These are phyloP conservation scores for Grus americana DNA, from an alignment of 2,113 vertebrate species.

Conservation along the genomic window DNA sequence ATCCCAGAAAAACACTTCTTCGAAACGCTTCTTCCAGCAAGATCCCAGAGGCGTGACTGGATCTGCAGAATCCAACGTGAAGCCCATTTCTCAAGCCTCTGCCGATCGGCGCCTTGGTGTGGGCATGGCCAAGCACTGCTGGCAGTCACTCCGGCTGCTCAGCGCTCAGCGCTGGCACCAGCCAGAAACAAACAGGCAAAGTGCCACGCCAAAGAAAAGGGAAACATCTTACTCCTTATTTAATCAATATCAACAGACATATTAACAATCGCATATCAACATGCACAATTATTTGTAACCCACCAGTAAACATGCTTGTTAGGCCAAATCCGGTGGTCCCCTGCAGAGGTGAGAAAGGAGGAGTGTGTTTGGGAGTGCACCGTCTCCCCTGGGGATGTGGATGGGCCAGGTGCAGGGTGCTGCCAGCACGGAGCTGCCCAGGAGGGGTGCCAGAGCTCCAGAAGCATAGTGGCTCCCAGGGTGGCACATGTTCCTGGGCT, in stretches of 20 bases:
- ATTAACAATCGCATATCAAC: background rate
- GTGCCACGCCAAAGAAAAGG: constrained; percentile 49
- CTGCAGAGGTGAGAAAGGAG: background rate
- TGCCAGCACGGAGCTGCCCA: accelerated
- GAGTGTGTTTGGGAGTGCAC: accelerated
- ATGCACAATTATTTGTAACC: constrained; percentile 13
- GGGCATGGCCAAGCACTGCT: constrained; percentile 71
- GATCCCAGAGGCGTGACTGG: background rate
- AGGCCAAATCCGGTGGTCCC: background rate
- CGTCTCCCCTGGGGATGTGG: accelerated
- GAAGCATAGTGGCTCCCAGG: accelerated
- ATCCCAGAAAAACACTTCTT: constrained; percentile 1
- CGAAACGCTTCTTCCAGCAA: background rate
- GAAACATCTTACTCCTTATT: constrained; percentile 70
- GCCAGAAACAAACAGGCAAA: constrained; percentile 73
- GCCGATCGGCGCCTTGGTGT: background rate
- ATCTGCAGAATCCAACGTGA: background rate
- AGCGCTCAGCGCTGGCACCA: constrained; percentile 6
- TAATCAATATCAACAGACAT: constrained; percentile 68
- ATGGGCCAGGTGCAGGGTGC: background rate
- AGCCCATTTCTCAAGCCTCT: constrained; percentile 48
- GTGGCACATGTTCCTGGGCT: accelerated
- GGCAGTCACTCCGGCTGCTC: constrained; percentile 59
- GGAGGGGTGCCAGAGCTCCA: background rate
- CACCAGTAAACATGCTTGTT: background rate